Evolutionary conservation across 2,888 invertebrate genomes (phyloP).

Genomic region (Chloroclysta siterata): DNA sequence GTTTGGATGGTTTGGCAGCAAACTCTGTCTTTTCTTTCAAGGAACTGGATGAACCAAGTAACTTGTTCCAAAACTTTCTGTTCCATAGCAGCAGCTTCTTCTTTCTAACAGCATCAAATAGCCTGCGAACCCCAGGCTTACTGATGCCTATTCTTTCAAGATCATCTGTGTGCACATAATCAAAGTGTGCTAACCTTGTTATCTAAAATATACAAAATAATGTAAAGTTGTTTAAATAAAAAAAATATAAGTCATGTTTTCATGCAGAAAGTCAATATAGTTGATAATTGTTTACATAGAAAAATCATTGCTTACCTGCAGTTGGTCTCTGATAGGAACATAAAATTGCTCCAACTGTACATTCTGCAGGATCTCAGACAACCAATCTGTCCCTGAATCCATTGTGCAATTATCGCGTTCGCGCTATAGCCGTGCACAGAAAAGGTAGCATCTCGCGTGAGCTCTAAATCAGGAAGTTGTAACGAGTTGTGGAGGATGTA

Average conservation of each 20-base stretch:
- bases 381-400: conserved; percentile 89
- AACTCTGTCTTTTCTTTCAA: conserved; percentile 77
- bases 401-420: conserved; percentile 53
- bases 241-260: background rate
- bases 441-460: conserved; percentile 66
- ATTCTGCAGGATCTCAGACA: conserved; percentile 93
- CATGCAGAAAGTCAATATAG: background rate
- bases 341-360: conserved; percentile 97
- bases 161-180: conserved; percentile 97
- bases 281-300: background rate
- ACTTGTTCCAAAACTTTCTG: conserved; percentile 91
- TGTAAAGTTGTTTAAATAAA: background rate
- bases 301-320: conserved; percentile 87
- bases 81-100: conserved; percentile 92
- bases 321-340: conserved; percentile 94
- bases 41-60: conserved; percentile 86
- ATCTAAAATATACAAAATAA: conserved; percentile 83
- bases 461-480: conserved; percentile 68
- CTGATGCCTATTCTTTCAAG: conserved; percentile 97
- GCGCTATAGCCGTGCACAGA: conserved; percentile 45
- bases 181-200: conserved; percentile 97
- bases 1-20: conserved; percentile 68
- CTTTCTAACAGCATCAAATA: conserved; percentile 96
- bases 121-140: conserved; percentile 95
- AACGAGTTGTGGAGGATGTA: conserved; percentile 54